These are phyloP conservation scores for Cecidostiba fungosa DNA, from an alignment of 2,888 invertebrate genomes.

Conservation along the genomic window DNA sequence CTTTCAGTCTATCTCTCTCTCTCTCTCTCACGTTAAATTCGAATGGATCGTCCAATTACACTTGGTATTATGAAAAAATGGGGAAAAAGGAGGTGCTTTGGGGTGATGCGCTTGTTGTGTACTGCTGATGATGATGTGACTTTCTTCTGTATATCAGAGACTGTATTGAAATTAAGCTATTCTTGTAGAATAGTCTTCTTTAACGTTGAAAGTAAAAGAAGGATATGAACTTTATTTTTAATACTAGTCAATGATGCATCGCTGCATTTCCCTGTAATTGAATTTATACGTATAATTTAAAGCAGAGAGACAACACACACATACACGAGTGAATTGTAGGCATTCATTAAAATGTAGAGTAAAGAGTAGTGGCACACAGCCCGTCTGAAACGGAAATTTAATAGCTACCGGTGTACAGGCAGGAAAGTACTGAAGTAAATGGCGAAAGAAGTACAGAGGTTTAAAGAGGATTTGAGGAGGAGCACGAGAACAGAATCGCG, in stretches of 20 bases:
- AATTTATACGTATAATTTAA: background rate
- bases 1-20: background rate
- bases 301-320: too few species aligned
- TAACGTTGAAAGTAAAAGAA: too few species aligned
- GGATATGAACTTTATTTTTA: too few species aligned
- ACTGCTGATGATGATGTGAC: background rate
- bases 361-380: background rate
- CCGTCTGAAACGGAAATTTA: conserved; percentile 24
- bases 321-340: background rate
- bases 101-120: background rate
- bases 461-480: conserved; percentile 46
- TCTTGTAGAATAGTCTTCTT: background rate
- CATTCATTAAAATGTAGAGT: background rate
- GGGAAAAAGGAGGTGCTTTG: background rate
- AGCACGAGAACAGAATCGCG: conserved; percentile 28
- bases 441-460: conserved; percentile 38
- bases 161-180: background rate
- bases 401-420: conserved; percentile 23
- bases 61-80: background rate
- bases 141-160: background rate
- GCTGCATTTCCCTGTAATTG: background rate
- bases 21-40: conserved; percentile 17
- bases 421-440: conserved; percentile 1
- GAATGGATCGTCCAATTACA: conserved; percentile 24
- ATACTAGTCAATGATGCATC: too few species aligned